Conservation (phyloP, 2,113 vertebrate genomes). For the Amia ocellicauda region DNA sequence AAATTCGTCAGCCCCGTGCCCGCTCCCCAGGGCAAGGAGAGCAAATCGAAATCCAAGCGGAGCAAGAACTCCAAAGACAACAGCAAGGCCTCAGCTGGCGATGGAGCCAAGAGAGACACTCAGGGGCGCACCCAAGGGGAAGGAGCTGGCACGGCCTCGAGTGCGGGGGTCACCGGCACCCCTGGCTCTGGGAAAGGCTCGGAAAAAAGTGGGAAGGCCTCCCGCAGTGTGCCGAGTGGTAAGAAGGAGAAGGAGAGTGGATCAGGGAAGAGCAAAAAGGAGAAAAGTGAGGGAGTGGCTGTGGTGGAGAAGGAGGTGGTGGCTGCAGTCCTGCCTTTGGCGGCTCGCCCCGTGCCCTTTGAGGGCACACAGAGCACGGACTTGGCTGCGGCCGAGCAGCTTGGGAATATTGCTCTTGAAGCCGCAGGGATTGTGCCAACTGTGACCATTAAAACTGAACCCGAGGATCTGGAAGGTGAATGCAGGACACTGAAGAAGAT, state of each 20-base stretch:
- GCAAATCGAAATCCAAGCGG: slow-evolving; percentile 98
- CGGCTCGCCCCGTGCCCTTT: slow-evolving; percentile 79
- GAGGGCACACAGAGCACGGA: slow-evolving; percentile 82
- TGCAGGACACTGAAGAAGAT: slow-evolving; percentile 91
- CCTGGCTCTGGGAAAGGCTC: slow-evolving; percentile 73
- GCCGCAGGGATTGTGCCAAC: slow-evolving; percentile 85
- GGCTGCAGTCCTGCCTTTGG: slow-evolving; percentile 79
- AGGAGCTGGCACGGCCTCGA: slow-evolving; percentile 61
- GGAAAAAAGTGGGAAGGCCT: slow-evolving; percentile 86
- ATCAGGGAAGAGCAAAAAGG: slow-evolving; percentile 91
- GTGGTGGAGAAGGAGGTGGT: slow-evolving; percentile 83
- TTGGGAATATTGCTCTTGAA: slow-evolving; percentile 93
- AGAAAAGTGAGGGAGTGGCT: slow-evolving; percentile 81
- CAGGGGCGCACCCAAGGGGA: slow-evolving; percentile 84
- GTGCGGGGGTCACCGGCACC: slow-evolving; percentile 61
- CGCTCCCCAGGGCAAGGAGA: slow-evolving; percentile 92
- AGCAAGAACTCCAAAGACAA: slow-evolving; percentile 97
- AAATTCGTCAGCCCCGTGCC: slow-evolving; percentile 96
- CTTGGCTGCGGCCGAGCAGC: slow-evolving; percentile 78
- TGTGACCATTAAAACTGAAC: slow-evolving; percentile 86
- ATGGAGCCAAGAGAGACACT: slow-evolving; percentile 87
- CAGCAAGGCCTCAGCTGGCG: slow-evolving; percentile 81
- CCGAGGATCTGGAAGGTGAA: slow-evolving; percentile 88
- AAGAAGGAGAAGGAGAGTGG: slow-evolving; percentile 94
- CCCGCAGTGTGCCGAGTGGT: slow-evolving; percentile 78